phyloP scores from a whole-genome alignment of 2,888 invertebrate species.

The Endotricha flammealis region DNA sequence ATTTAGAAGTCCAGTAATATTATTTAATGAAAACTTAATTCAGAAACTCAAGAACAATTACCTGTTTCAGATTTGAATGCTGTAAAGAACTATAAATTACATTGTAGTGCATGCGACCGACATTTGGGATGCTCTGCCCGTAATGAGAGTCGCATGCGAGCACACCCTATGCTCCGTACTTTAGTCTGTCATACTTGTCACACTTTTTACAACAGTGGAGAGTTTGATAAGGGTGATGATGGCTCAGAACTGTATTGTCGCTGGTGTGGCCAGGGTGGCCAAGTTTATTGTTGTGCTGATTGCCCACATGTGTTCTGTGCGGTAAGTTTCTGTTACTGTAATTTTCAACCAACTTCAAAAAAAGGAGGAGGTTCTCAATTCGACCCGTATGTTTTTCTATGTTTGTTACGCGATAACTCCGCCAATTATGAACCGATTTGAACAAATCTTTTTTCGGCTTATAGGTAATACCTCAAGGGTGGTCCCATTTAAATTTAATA shows the following conservation, averaged over 20 bases:
- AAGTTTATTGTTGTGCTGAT: slow-evolving; percentile 87
- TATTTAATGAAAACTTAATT: too few species aligned
- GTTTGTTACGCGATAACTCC: too few species aligned
- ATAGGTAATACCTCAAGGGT: too few species aligned
- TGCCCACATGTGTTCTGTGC: slow-evolving; percentile 87
- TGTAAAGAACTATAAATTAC: slow-evolving; percentile 79
- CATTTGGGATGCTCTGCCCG: slow-evolving; percentile 85
- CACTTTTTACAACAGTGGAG: slow-evolving; percentile 88
- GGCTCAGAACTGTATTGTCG: slow-evolving; percentile 89
- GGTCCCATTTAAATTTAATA: too few species aligned
- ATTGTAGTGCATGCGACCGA: slow-evolving; percentile 86
- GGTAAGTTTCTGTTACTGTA: too few species aligned
- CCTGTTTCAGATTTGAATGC: slow-evolving; percentile 78
- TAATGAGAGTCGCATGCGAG: slow-evolving; percentile 80
- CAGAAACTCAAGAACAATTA: too few species aligned
- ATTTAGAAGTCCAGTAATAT: too few species aligned
- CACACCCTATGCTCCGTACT: slow-evolving; percentile 85
- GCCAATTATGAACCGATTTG: too few species aligned
- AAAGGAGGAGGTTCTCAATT: too few species aligned
- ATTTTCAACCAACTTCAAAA: too few species aligned
- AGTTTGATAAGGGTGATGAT: slow-evolving; percentile 90
- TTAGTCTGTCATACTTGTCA: slow-evolving; percentile 85
- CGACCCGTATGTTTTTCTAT: too few species aligned
- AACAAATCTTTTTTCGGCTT: too few species aligned
- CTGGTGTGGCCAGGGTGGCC: slow-evolving; percentile 90